Base-by-base conservation (phyloP, 1,140 invertebrate genomes). In the Lasaia peninsularis region DNA sequence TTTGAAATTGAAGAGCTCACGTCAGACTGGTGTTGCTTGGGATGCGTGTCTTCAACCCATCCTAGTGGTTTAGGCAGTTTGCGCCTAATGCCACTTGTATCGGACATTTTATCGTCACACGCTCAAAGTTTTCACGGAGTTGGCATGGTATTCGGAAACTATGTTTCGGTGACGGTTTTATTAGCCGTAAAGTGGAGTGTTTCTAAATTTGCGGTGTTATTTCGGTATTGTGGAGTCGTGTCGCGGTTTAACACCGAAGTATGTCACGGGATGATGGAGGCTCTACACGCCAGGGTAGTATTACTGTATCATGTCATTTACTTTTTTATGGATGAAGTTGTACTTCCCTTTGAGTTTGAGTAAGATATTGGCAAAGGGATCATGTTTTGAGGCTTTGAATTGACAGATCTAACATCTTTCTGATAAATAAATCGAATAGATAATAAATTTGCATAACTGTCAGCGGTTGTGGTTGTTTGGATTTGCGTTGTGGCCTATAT, bases 91-190 rank as follows among this genome's bases (percentile, higher is more conserved):
- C 78, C 80, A 84, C 83, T 86, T 85, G 80, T 85, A 76, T 78
- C 56, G 73, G 75, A 70, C 76, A 73, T 83, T 81, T 78, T 83
- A 81, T 78, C 73, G 80, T 82, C 80, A 84, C 81, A 85, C 79
- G 72, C 70, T 74, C 63, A 69, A 44, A 44, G 78, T 78, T 67
- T 68, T 14, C 32, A 21, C 20, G 8, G 40, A 44, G 40, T 20
- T 44, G 40, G 40, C 40, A 10, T 44, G 40, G 40, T 18, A 44
- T 44, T 44, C 18, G 53, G 72, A 71, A 79, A 82, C 71, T 82
- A 82, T 82, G 71, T 67, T 69, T 60, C 67, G 58, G 71, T 74
- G 78, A 82, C 72, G 76, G 60, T 80, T 86, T 86, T 86, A 86
- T 84, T 68, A 78, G 62, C 73, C 67, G 71, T 84, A 76, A 80